Percentiles rank a stretch among this genome's conserved stretches.
phyloP scores from a whole-genome alignment of 2,113 vertebrate species.

The Strix aluco region DNA sequence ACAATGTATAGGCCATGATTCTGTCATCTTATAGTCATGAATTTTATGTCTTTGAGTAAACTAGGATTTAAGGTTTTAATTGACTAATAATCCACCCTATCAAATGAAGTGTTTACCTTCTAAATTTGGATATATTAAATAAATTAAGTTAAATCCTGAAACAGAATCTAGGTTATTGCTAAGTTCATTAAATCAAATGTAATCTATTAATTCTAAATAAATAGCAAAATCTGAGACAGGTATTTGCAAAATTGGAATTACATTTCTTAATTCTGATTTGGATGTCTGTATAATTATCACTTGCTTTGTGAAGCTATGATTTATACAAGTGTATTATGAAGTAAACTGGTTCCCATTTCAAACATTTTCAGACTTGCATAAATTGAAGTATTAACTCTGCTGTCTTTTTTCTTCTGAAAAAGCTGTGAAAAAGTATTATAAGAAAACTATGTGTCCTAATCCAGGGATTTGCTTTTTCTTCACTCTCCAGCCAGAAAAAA shows the following conservation, averaged over 20 bases:
- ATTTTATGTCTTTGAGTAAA: neutral
- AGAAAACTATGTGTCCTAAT: neutral
- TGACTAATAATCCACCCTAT: neutral
- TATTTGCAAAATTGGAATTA: neutral
- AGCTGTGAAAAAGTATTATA: neutral
- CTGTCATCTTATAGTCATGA: neutral
- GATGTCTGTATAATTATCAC: neutral
- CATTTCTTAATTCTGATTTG: neutral
- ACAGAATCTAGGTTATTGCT: neutral
- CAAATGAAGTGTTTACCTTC: neutral
- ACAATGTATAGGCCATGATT: neutral
- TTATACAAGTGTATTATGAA: neutral
- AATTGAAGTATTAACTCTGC: neutral
- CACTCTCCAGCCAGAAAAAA: neutral
- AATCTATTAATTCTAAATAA: neutral
- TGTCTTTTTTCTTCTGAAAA: neutral
- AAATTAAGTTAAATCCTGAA: neutral
- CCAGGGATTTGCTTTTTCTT: neutral
- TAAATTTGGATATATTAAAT: neutral
- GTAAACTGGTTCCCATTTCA: neutral
- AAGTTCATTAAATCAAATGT: neutral
- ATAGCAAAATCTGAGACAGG: neutral
- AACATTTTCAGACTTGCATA: neutral
- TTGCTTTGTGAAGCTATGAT: neutral
- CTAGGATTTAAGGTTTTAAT: neutral